These are phyloP conservation scores for Agrilus cyanescens DNA, from an alignment of 2,888 invertebrate species.

Conservation along the genomic window DNA sequence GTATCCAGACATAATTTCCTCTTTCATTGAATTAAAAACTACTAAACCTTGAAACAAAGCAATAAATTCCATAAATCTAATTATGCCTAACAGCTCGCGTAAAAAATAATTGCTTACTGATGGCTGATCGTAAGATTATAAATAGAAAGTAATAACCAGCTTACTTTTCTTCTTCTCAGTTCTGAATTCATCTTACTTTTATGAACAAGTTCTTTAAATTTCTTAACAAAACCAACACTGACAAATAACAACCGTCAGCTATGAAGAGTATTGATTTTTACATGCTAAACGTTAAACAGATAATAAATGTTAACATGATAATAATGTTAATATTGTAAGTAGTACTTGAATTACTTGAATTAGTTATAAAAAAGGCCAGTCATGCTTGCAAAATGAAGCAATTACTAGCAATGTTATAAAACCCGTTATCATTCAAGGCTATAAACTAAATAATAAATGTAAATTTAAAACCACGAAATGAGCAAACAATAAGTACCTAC, in stretches of 20 bases:
- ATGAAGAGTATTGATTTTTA: background rate
- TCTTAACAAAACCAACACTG: conserved; percentile 5
- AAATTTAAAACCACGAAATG: too few relatives aligned
- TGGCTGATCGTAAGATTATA: background rate
- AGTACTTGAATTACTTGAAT: too few relatives aligned
- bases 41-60: background rate
- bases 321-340: too few relatives aligned
- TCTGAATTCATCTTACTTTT: conserved; percentile 9
- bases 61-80: background rate
- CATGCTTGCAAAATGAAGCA: too few relatives aligned
- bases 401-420: too few relatives aligned
- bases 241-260: background rate
- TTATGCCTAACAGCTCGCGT: background rate
- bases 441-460: too few relatives aligned
- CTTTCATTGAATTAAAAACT: background rate
- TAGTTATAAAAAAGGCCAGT: too few relatives aligned
- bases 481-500: too few relatives aligned
- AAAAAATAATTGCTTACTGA: background rate
- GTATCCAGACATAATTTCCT: conserved; percentile 8
- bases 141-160: conserved; percentile 3
- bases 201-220: background rate
- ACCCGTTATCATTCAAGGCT: too few relatives aligned
- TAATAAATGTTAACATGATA: too few relatives aligned
- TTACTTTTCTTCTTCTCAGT: conserved; percentile 16
- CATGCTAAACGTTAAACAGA: background rate